Conservation (phyloP, 1,140 invertebrate species). For the Lordiphosa mommai region DNA sequence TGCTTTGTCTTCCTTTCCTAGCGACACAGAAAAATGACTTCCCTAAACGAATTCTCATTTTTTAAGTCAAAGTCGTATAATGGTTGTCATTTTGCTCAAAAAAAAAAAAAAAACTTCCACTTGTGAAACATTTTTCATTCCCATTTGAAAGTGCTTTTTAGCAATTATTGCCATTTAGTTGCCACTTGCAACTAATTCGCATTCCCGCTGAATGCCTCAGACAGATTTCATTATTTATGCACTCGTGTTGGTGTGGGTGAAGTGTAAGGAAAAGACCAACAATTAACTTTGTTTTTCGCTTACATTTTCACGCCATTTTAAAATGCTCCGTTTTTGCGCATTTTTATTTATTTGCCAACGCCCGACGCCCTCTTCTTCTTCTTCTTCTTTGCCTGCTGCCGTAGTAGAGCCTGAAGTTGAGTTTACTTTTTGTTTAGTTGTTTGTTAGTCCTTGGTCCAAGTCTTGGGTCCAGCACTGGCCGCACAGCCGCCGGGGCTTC, state of each 20-base stretch:
- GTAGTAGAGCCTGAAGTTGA: constrained; percentile 15
- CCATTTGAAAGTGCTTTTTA: constrained; percentile 1
- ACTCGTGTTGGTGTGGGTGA: constrained; percentile 34
- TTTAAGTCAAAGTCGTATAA: no score
- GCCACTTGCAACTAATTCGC: constrained; percentile 50
- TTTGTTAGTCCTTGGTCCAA: constrained; percentile 17
- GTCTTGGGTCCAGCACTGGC: constrained; percentile 1
- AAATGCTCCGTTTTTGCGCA: constrained; percentile 23
- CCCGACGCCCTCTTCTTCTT: no score
- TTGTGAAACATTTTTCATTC: not conserved
- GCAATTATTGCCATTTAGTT: constrained; percentile 46
- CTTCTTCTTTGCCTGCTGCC: constrained; percentile 39
- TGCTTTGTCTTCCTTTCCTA: no score
- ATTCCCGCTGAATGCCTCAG: constrained; percentile 38
- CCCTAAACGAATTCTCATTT: no score
- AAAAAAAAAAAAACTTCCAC: no score
- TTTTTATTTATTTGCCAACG: constrained; percentile 15
- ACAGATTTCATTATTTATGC: constrained; percentile 67
- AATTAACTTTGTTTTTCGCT: constrained; percentile 73
- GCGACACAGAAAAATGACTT: no score
- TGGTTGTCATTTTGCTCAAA: not conserved
- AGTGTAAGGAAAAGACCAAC: constrained; percentile 28
- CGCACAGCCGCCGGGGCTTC: constrained; percentile 23
- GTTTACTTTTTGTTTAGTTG: constrained; percentile 44
- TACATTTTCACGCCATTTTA: constrained; percentile 72